phyloP scores from a whole-genome alignment of 2,797 vertebrate genomes.

The Simalia tracyae region DNA sequence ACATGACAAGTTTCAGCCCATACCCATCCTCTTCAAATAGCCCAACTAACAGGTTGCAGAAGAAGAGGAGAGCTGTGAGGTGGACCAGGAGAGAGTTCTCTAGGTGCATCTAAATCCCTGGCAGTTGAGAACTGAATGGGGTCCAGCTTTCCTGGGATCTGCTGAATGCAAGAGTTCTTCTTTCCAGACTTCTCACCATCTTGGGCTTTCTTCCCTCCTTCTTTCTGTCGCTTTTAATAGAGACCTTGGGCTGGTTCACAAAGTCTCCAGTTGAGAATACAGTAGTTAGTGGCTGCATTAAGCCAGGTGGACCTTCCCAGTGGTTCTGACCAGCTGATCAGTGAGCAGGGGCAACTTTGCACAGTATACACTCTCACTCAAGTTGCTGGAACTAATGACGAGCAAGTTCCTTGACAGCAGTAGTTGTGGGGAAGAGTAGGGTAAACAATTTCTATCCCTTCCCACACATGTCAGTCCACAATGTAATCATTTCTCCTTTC shows the following conservation, averaged over 20 bases:
- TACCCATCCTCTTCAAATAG: neutral
- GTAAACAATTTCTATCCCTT: neutral
- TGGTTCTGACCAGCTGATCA: neutral
- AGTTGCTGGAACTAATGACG: neutral
- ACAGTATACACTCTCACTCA: neutral
- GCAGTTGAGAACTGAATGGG: neutral
- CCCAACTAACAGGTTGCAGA: neutral
- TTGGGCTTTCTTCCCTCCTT: neutral
- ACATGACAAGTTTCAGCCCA: neutral
- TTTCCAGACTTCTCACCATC: neutral
- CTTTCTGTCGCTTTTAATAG: neutral
- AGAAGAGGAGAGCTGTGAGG: neutral
- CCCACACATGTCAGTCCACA: neutral
- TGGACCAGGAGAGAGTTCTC: neutral
- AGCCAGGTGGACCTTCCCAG: neutral
- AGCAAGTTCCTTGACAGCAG: neutral
- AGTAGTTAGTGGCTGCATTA: neutral
- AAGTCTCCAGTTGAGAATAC: neutral
- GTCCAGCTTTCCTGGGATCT: neutral
- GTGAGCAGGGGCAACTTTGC: neutral
- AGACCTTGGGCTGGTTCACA: neutral
- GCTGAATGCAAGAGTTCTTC: neutral
- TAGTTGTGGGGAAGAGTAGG: neutral
- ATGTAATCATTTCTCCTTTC: neutral
- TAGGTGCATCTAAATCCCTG: neutral